These are phyloP conservation scores for Netelia fuscicornis DNA, from an alignment of 2,888 invertebrate genomes.

Conservation along the genomic window DNA sequence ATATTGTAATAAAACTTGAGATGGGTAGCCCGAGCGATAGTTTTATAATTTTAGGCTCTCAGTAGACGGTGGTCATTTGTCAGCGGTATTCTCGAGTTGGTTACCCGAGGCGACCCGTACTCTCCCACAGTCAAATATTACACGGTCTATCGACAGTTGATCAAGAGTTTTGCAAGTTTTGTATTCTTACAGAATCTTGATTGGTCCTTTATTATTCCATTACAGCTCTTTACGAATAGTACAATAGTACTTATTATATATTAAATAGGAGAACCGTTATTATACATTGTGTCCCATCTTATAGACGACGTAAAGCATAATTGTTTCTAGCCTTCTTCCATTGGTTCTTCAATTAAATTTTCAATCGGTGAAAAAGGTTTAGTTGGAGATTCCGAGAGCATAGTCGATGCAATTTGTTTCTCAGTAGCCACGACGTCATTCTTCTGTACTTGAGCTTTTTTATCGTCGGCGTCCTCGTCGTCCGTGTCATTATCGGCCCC, in stretches of 20 bases:
- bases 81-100: too few relatives aligned
- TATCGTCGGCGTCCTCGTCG: slow-evolving; percentile 86
- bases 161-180: neutral
- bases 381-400: slow-evolving; percentile 7
- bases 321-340: slow-evolving; percentile 70
- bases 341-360: slow-evolving; percentile 80
- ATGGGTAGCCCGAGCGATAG: too few relatives aligned
- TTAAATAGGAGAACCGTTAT: slow-evolving; percentile 34
- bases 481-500: slow-evolving; percentile 88
- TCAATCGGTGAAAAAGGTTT: slow-evolving; percentile 72
- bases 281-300: slow-evolving; percentile 13
- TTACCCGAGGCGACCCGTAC: too few relatives aligned
- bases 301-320: neutral
- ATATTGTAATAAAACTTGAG: too few relatives aligned
- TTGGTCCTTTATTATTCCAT: neutral
- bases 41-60: too few relatives aligned
- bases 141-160: neutral
- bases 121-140: too few relatives aligned
- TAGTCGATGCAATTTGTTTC: slow-evolving; percentile 1
- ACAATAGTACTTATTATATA: slow-evolving; percentile 7
- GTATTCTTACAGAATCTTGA: neutral
- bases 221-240: too few relatives aligned
- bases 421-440: slow-evolving; percentile 2
- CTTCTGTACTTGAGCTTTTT: slow-evolving; percentile 56
- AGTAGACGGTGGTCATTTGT: too few relatives aligned